Base-by-base conservation (phyloP, 2,113 vertebrate genomes). In the Sebastes schlegelii region DNA sequence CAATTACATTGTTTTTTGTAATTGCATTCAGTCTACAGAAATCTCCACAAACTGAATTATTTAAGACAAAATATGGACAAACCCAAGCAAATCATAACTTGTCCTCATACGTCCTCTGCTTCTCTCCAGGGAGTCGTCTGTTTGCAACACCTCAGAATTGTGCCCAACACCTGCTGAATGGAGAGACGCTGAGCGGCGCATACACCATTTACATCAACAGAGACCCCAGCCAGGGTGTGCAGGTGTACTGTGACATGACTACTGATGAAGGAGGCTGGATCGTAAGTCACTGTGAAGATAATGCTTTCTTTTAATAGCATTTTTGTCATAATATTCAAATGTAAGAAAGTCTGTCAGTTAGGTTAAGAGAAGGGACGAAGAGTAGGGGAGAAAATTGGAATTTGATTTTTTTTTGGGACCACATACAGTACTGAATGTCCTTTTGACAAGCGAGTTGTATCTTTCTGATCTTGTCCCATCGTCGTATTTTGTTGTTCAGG, bases 111-210 rank as follows among this genome's bases (percentile, higher is more conserved):
- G 0, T 61, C 54, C 49, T 80, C 8, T 72, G 23, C 82, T 80
- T 64, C 73, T 74, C 49, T 1, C 86, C 91, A 99, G 98, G 97
- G 26, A 97, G 97, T 12, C 96, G 97, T 0, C 93, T 99, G 17
- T 99, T 99, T 89, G 94, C 97, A 23, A 97, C 97, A 63, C 98
- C 98, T 49, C 97, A 99, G 91, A 98, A 99, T 95, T 99, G 98
- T 0, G 95, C 97, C 65, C 98, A 99, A 85, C 98, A 99, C 90
- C 92, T 99, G 90, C 94, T 98, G 92, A 99, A 99, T 0, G 98
- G 98, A 11, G 98, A 99, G 90, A 96, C 91, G 0, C 88, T 98
- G 90, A 98, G 96, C 0, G 97, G 98, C 0, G 74, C 98, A 70
- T 99, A 99, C 89, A 97, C 97, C 87, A 96, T 99, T 91, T 98